Percentiles rank a stretch among this genome's conserved stretches.
These are phyloP conservation scores for Xanthorhoe spadicearia DNA, from an alignment of 2,888 invertebrate genomes.

Conservation along the genomic window DNA sequence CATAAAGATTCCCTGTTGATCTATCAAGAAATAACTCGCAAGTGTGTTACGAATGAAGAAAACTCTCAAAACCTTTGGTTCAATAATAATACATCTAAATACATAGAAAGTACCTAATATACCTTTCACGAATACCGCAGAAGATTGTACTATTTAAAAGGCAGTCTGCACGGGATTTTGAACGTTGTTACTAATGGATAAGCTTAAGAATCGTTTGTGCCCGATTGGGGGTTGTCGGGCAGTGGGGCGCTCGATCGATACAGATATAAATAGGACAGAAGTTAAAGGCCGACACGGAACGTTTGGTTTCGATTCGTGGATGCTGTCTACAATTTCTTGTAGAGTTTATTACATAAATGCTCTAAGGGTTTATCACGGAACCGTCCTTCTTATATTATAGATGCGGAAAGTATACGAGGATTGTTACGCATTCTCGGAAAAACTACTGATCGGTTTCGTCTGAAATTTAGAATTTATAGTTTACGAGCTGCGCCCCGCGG, in stretches of 20 bases:
- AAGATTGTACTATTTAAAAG: slow-evolving; percentile 66
- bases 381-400: too few species aligned
- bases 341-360: too few species aligned
- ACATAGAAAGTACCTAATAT: slow-evolving; percentile 29
- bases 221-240: slow-evolving; percentile 70
- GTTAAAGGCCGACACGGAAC: slow-evolving; percentile 63
- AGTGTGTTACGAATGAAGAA: slow-evolving; percentile 7
- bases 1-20: background rate
- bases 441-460: too few species aligned
- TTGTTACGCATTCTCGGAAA: too few species aligned
- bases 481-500: too few species aligned
- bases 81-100: slow-evolving; percentile 45
- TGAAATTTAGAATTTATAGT: too few species aligned
- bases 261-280: slow-evolving; percentile 81
- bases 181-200: slow-evolving; percentile 56
- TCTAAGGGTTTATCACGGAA: too few species aligned
- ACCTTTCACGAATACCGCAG: slow-evolving; percentile 57
- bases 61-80: slow-evolving; percentile 27
- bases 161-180: slow-evolving; percentile 53
- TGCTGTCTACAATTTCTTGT: slow-evolving; percentile 42
- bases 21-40: background rate
- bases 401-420: too few species aligned
- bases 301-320: slow-evolving; percentile 72
- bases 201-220: slow-evolving; percentile 60
- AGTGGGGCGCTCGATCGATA: slow-evolving; percentile 81